Conservation (phyloP, 92 coral and sea anemone genomes). For the Palythoa caribaeorum region DNA sequence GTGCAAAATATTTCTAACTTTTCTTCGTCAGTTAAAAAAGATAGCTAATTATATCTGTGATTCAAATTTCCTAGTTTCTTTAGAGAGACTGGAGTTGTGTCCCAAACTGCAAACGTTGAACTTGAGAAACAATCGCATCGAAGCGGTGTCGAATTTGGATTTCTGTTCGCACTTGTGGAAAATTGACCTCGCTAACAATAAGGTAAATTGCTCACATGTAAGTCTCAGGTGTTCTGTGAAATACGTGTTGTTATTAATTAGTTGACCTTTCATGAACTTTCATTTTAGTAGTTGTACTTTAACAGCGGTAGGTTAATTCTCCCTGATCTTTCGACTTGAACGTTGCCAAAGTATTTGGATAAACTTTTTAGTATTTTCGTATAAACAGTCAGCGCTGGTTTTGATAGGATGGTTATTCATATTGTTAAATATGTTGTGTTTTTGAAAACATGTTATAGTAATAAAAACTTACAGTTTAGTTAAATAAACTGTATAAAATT, state of each 20-base stretch:
- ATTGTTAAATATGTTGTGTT: not conserved
- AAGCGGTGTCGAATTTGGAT: slow-evolving; percentile 84
- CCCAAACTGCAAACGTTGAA: slow-evolving; percentile 88
- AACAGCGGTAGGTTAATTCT: too few species aligned
- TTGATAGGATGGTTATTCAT: not conserved
- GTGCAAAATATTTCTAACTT: not conserved
- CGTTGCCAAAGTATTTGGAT: not conserved
- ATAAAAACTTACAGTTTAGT: slow-evolving; percentile 8
- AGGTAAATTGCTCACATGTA: slow-evolving; percentile 67
- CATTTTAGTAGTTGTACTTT: not conserved
- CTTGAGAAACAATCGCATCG: slow-evolving; percentile 83
- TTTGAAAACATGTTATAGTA: not conserved
- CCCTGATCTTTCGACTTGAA: slow-evolving; percentile 16
- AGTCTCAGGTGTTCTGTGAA: not conserved
- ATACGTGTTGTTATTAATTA: not conserved
- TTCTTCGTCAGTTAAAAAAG: slow-evolving; percentile 9
- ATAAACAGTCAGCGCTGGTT: not conserved
- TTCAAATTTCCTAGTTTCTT: slow-evolving; percentile 71
- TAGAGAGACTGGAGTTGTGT: slow-evolving; percentile 88
- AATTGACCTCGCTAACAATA: slow-evolving; percentile 94
- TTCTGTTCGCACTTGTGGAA: slow-evolving; percentile 95
- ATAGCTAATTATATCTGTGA: slow-evolving; percentile 8
- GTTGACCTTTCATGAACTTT: not conserved
- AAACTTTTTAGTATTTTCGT: not conserved
- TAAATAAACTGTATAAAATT: not conserved